Base-by-base conservation (phyloP, 2,888 invertebrate species). In the Hymenopus coronatus region DNA sequence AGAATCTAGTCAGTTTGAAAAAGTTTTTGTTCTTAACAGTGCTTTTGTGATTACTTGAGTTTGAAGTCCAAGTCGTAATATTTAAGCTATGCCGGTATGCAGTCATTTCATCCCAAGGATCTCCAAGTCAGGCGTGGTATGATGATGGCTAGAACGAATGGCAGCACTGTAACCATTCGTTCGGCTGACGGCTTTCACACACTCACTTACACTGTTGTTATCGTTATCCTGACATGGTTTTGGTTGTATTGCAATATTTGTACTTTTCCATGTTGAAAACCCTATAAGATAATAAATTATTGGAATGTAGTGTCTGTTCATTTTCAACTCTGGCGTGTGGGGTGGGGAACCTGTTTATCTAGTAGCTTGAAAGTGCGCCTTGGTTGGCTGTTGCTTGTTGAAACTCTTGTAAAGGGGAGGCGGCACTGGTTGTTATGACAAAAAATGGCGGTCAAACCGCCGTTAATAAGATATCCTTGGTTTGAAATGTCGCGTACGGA, bases 251-350 rank as follows among this genome's bases (percentile, higher is more conserved):
- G 94, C 94, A 94, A 94, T 94, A 94, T 94, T 94, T 94, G 94
- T 94, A 94, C 94, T 94, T 94, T 94, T 94, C 94, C 94, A 94
- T 94, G 94, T 94, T 94, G 94, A 94, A 93, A 94, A 94, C 94
- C 94, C 94, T 93, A 94, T 94, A 89, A 30, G 28, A 94, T 93
- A 94, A 94, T 94, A 94, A 94, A 94, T 93, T 93, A 94, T 94
- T 92, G 91, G 93, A 93, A 94, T 93, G 92, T 87, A 86, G 87
- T 84, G 84, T 90, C 88, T 88, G 90, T 90, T 88, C 90, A 91
- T 90, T 89, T 46, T n/a, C 28, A 86, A 70, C 25, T 81, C 8
- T 8, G 20, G 6, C 20, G 54, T 70, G 54, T 70, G 54, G 54
- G 54, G 54, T 70, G 15, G 54, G 54, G 54, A 70, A 70, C 20